Percentiles rank a stretch among this genome's conserved stretches.
Conservation (phyloP, 1,140 invertebrate genomes). For the Gryllus bimaculatus region DNA sequence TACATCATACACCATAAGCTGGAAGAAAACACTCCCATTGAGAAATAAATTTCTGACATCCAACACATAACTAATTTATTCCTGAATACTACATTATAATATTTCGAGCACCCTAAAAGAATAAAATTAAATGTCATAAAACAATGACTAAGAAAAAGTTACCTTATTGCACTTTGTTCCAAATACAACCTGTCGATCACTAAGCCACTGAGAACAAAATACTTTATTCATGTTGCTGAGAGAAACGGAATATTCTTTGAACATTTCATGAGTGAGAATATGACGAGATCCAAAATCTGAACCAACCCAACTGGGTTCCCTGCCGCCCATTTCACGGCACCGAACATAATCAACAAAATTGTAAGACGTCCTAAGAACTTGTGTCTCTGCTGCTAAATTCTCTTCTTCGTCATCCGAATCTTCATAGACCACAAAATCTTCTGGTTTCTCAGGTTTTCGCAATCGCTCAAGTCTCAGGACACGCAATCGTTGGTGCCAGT, state of each 20-base stretch:
- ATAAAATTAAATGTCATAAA: background rate
- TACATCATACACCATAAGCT: conserved; percentile 78
- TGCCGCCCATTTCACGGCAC: conserved; percentile 59
- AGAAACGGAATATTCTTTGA: conserved; percentile 71
- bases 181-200: conserved; percentile 87
- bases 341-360: conserved; percentile 78
- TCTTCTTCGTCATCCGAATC: conserved; percentile 77
- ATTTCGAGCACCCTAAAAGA: background rate
- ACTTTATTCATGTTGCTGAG: conserved; percentile 89
- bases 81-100: background rate
- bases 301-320: conserved; percentile 61
- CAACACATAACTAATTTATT: background rate
- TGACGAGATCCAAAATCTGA: conserved; percentile 71
- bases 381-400: conserved; percentile 54
- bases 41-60: background rate
- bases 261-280: conserved; percentile 79
- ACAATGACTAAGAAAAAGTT: conserved; percentile 24
- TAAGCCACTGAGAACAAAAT: conserved; percentile 93
- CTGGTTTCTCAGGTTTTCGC: conserved; percentile 72
- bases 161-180: conserved; percentile 96
- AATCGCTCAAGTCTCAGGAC: conserved; percentile 53
- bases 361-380: conserved; percentile 66
- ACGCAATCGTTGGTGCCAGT: conserved; percentile 54
- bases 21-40: conserved; percentile 27
- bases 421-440: conserved; percentile 80